Percentiles rank a stretch among this genome's conserved stretches.
These are phyloP conservation scores for Beaufortia kweichowensis DNA, from an alignment of 2,113 vertebrate genomes.

Conservation along the genomic window DNA sequence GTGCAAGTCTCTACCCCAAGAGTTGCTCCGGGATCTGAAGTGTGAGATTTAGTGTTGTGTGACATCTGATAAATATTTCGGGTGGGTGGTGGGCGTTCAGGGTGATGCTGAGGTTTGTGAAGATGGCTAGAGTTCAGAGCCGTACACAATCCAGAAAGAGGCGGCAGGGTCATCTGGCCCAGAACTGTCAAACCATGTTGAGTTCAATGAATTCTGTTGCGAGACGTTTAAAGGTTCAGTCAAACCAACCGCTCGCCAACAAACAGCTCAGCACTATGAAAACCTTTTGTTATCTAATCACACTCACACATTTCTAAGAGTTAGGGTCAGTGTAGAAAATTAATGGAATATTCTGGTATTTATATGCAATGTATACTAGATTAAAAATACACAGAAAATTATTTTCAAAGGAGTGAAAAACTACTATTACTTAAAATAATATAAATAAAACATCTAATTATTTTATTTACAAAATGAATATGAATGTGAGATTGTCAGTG, in stretches of 20 bases:
- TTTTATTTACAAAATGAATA: neutral
- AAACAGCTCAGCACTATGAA: slow-evolving; percentile 7
- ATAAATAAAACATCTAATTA: neutral
- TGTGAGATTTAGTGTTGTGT: neutral
- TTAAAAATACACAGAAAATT: no score
- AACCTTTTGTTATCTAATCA: no score
- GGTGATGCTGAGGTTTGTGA: neutral
- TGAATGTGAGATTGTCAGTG: no score
- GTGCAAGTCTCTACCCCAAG: no score
- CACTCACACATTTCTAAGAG: neutral
- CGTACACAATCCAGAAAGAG: slow-evolving; percentile 42
- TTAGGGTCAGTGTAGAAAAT: no score
- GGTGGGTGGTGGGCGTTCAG: neutral
- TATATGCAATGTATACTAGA: no score
- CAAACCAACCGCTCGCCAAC: slow-evolving; percentile 29
- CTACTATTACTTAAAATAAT: no score
- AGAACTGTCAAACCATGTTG: slow-evolving; percentile 14
- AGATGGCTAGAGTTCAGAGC: neutral
- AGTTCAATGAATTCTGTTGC: neutral
- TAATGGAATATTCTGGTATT: no score
- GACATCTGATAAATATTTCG: neutral
- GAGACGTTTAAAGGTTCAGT: slow-evolving; percentile 39
- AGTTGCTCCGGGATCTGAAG: no score
- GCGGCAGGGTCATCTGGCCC: slow-evolving; percentile 17
- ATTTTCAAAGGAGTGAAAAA: no score